Evolutionary conservation across 2,113 vertebrate species (phyloP).

Genomic region (human): GRCh38 chr3:147356001-147356500

Average conservation of each 20-base stretch:
- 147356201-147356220: not conserved
- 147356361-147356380: not conserved
- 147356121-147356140: not conserved
- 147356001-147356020: not conserved
- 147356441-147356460: not conserved
- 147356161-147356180: conserved; percentile 23
- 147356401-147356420: rapidly evolving
- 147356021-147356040: not conserved
- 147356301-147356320: not conserved
- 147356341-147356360: not conserved
- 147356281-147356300: rapidly evolving
- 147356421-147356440: rapidly evolving
- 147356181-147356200: not conserved
- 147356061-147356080: not conserved
- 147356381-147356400: not conserved
- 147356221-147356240: not conserved
- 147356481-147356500: not conserved
- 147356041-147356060: not conserved
- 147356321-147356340: not conserved
- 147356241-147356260: not conserved
- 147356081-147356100: not conserved
- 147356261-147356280: not conserved
- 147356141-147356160: not conserved
- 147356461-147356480: not conserved
- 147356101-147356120: not conserved